Evolutionary conservation across 2,888 invertebrate species (phyloP).

Genomic region (Chloroclysta siterata): DNA sequence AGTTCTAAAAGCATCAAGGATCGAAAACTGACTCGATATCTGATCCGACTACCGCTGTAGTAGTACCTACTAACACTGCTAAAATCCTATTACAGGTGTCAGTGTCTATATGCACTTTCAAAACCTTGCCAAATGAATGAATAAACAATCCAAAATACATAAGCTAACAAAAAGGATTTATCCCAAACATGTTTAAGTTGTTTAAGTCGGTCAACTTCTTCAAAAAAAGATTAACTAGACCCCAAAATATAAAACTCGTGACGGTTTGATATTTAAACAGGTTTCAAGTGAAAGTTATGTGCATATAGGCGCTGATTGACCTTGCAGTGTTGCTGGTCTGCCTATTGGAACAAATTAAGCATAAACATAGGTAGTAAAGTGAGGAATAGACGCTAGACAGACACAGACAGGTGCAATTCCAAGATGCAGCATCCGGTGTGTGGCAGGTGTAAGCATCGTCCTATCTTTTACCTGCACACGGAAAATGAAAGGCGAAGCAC

Average conservation of each 20-base stretch:
- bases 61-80: neutral
- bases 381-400: neutral
- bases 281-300: constrained; percentile 56
- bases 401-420: constrained; percentile 31
- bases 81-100: neutral
- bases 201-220: constrained; percentile 27
- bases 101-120: neutral
- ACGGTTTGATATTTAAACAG: constrained; percentile 44
- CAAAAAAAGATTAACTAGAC: constrained; percentile 14
- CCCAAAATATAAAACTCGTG: constrained; percentile 35
- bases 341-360: constrained; percentile 26
- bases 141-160: too few species aligned
- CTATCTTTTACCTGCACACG: constrained; percentile 27
- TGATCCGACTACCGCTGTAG: too few species aligned
- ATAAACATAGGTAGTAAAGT: constrained; percentile 20
- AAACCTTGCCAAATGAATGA: neutral
- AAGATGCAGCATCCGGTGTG: constrained; percentile 32
- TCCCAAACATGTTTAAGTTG: constrained; percentile 11
- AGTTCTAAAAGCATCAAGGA: constrained; percentile 56
- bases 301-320: constrained; percentile 49
- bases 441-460: constrained; percentile 34
- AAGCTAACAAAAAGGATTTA: neutral
- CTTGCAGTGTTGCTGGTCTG: constrained; percentile 46
- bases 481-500: constrained; percentile 30
- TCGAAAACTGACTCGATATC: neutral